Evolutionary conservation across 2,888 invertebrate genomes (phyloP), one percentile per base, ranked within the genome.

Genomic region (Notocelia uddmanniana): DNA sequence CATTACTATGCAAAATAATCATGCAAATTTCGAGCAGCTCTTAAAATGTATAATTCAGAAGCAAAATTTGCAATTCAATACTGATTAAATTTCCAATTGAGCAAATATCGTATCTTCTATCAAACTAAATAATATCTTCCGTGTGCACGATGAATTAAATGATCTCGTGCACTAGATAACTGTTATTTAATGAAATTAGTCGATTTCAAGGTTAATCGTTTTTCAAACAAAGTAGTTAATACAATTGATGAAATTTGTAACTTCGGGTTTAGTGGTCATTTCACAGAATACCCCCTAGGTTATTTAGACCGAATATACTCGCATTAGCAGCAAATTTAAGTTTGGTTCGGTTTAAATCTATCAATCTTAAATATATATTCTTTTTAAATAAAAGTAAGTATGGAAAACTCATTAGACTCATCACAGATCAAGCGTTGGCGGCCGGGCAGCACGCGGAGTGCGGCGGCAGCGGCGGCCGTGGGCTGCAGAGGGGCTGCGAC

Each of bases 1-100:
- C 19, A 31, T 41, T 59, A 55, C 31, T 67, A 31, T 48, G 37
- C 45, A 67, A 60, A 41, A 66, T 34, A 41, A 19, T 67, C 67
- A 67, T 71, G 67, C 41, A 66, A 71, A 66, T 71, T 59, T 31
- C 50, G 59, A 52, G 23, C 19, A 70, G 54, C 62, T 55, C 60
- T 63, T 72, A 19, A 60, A 72, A 73, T 73, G 64, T 73, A 54
- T 66, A 73, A 73, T 73, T 69, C 54, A 64, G 68, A 15, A 73
- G 68, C 21, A 19, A 45, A 54, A 69, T 69, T 73, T 64, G 64
- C 69, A 69, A 68, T 41, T 64, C 48, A 69, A 73, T 68, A 58
- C 37, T 37, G 64, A 73, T 63, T 63, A 23, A 18, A 41, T 11
- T 15, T 21, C 13, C 13, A 18, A 57, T 37, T 68, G 19, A 37